Evolutionary conservation across 2,113 vertebrate species (phyloP).

Genomic region (Hippoglossus stenolepis): DNA sequence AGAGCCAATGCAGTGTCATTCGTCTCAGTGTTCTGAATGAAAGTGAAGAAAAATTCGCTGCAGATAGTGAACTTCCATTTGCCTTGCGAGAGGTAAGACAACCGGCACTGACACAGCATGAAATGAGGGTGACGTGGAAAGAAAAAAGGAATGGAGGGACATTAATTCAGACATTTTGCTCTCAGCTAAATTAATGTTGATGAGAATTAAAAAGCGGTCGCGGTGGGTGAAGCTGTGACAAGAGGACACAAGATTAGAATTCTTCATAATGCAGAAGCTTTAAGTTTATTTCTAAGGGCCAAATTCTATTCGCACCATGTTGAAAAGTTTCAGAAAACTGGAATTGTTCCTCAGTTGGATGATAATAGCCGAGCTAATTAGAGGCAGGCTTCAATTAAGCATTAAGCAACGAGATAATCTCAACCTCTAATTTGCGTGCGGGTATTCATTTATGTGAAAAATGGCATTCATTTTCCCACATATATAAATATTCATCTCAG

Average conservation of each 20-base stretch:
- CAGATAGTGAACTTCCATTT: constrained; percentile 58
- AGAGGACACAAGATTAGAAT: constrained; percentile 69
- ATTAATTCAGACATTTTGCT: constrained; percentile 72
- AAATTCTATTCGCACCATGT: constrained; percentile 56
- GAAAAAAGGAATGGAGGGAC: constrained; percentile 51
- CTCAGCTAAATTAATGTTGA: constrained; percentile 75
- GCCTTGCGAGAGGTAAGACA: constrained; percentile 51
- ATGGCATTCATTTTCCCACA: constrained; percentile 73
- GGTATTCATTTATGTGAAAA: constrained; percentile 80
- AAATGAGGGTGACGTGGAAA: constrained; percentile 64
- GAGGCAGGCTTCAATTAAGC: constrained; percentile 78
- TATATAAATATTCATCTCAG: constrained; percentile 73
- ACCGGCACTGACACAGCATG: constrained; percentile 56
- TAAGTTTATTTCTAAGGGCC: constrained; percentile 67
- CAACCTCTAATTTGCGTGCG: constrained; percentile 74
- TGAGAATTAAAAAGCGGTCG: constrained; percentile 71
- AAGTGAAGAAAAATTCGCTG: constrained; percentile 55
- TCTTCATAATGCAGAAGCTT: constrained; percentile 61
- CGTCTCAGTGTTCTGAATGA: constrained; percentile 49
- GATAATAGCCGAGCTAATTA: constrained; percentile 80
- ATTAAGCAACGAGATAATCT: constrained; percentile 79
- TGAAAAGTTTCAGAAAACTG: constrained; percentile 69
- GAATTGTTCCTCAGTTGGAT: constrained; percentile 71
- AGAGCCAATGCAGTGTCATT: constrained; percentile 58
- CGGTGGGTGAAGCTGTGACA: constrained; percentile 67